Evolutionary conservation across 2,113 vertebrate species (phyloP), one percentile per base, ranked within the genome.

Genomic region (Hystrix cristata): DNA sequence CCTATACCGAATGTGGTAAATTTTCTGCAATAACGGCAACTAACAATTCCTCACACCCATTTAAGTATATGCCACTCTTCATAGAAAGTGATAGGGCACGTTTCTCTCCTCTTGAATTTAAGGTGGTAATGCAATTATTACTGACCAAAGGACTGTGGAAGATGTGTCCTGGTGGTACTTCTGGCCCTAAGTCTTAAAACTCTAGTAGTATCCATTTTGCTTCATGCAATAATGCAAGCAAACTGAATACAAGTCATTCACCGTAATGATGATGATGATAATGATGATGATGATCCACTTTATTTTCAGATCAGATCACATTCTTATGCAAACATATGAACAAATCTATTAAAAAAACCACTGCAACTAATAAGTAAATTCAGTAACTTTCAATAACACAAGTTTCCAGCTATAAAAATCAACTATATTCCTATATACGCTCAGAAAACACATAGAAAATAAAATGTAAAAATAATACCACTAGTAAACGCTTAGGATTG

Each of bases 51-150:
- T 90, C 64, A 31, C 2, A 93, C 13, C 23, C 46, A 57, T 86
- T 81, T 59, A 76, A 67, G 90, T 67, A 18, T 59, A 46, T 76
- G 25, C 11, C 23, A 43, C 25, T 82, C 19, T 60, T 87, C 25
- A 29, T 23, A 14, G 34, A 90, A 72, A 72, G 15, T 23, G 3
- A 31, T 48, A 15, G 29, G 1, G 1, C 4, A 34, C 69, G 46
- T 72, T 90, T 53, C 74, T 69, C 12, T 76, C 15, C 83, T 15
- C 62, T 95, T 79, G 67, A 90, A 69, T 95, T 81, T 76, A 76
- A 74, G 19, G 38, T 81, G 25, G 31, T 29, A 90, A 5, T 74
- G 43, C 67, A 48, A 43, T 62, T 89, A 92, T 34, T 87, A 27
- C 38, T 81, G 34, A 81, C 16, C 21, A 81, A 46, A 23, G 67